phyloP scores from a whole-genome alignment of 1,140 invertebrate genomes.

The Chlorops oryzae region DNA sequence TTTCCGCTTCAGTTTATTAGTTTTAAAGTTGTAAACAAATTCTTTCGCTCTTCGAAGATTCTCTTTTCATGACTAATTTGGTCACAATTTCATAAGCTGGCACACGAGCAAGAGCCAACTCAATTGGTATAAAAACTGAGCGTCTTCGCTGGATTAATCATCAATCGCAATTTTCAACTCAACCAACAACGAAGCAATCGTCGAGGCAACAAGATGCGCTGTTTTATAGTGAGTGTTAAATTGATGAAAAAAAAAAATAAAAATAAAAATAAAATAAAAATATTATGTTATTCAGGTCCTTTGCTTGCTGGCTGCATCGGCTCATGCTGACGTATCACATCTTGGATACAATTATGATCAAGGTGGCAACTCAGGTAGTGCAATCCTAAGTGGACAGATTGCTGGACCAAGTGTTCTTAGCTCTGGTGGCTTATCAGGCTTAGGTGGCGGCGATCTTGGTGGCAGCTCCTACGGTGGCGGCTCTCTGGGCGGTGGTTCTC shows the following conservation, averaged over 20 bases:
- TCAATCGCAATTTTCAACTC: too few relatives aligned
- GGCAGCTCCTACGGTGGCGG: too few relatives aligned
- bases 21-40: too few relatives aligned
- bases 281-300: slow-evolving; percentile 20
- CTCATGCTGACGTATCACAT: slow-evolving; percentile 1
- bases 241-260: neutral
- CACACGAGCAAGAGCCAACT: too few relatives aligned
- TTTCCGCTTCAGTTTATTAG: too few relatives aligned
- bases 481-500: too few relatives aligned
- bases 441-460: slow-evolving; percentile 12
- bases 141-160: too few relatives aligned
- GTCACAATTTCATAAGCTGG: too few relatives aligned
- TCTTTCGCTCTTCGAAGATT: too few relatives aligned
- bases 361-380: neutral
- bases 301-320: slow-evolving; percentile 18
- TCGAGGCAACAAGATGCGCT: slow-evolving; percentile 30
- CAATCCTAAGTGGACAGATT: slow-evolving; percentile 16
- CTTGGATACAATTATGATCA: neutral
- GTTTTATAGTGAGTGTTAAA: slow-evolving; percentile 27
- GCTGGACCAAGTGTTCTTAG: slow-evolving; percentile 30
- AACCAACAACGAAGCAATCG: too few relatives aligned
- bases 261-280: neutral
- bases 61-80: too few relatives aligned
- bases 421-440: slow-evolving; percentile 7
- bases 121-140: too few relatives aligned